These are phyloP conservation scores for Meloe dianella DNA, from an alignment of 2,888 invertebrate genomes.

Conservation along the genomic window DNA sequence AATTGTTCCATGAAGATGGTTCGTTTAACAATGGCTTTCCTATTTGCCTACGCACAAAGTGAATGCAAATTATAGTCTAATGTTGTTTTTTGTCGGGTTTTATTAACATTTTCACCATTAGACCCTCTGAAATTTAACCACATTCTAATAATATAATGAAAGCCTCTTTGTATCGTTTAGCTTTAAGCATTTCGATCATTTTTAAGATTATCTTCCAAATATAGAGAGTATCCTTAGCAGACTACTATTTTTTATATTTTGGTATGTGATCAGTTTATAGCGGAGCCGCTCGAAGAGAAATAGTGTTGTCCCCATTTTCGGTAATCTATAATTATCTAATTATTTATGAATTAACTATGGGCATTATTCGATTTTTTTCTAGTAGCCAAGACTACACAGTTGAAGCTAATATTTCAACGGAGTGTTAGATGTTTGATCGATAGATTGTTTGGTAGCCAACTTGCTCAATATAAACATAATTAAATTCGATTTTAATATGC, in stretches of 20 bases:
- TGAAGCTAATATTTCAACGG: constrained; percentile 19
- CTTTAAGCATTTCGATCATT: constrained; percentile 12
- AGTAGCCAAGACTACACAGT: constrained; percentile 16
- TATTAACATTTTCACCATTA: background rate
- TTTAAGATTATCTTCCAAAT: constrained; percentile 31
- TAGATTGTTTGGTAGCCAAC: constrained; percentile 21
- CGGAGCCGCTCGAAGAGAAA: constrained; percentile 24
- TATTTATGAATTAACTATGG: constrained; percentile 25
- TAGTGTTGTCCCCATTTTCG: constrained; percentile 24
- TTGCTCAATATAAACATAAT: constrained; percentile 18
- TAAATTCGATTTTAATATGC: constrained; percentile 20
- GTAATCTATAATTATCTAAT: constrained; percentile 29
- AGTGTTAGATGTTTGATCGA: constrained; percentile 23
- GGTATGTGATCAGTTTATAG: constrained; percentile 6
- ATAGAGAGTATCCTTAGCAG: constrained; percentile 18
- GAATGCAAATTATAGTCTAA: constrained; percentile 37
- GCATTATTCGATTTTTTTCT: background rate
- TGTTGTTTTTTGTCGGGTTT: constrained; percentile 11
- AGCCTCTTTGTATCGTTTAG: background rate
- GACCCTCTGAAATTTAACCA: background rate
- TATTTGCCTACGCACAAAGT: constrained; percentile 35
- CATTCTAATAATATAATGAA: background rate
- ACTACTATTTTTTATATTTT: constrained; percentile 22
- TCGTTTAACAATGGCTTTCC: constrained; percentile 45
- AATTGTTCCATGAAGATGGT: constrained; percentile 50